Base-by-base conservation (phyloP, 2,797 vertebrate genomes). In the Pseudomugil gertrudae region DNA sequence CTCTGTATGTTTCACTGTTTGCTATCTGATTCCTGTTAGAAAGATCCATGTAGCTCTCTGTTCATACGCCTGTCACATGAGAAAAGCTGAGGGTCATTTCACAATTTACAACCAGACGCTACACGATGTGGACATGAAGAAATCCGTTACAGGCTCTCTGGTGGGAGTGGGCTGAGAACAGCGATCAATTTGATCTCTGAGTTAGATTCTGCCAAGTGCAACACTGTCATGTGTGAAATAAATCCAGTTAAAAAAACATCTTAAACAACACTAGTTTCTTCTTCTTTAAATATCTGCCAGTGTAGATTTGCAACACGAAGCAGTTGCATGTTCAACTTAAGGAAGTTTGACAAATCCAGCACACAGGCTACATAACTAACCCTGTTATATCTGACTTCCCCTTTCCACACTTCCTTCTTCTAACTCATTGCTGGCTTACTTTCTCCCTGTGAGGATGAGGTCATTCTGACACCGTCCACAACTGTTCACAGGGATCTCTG, bases 401-500 rank as follows among this genome's bases (percentile, higher is more conserved):
- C 73, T 76, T 74, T 63, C 58, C 15, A 57, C 53, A 64, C 52
- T 63, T 27, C 57, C 33, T 40, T 60, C 19, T 66, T 47, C 19
- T 45, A 53, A 26, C 55, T 62, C 59, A 19, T 54, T 30, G 32
- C 57, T 67, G 59, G 2, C 69, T 74, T 60, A 4, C 53, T 63
- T 52, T 29, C 61, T 55, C 38, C 8, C 56, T 21, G 19, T 7
- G 1, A 36, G 54, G 56, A 61, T 32, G 47, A 84, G 87, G 86
- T 86, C 55, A 14, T 59, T 53, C 58, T 83, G 82, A 86, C 80
- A 79, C 63, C 52, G 58, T 38, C 74, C 63, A 66, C 68, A 74
- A 61, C 69, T 70, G 11, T 64, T 76, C 71, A 57, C 33, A 54
- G 74, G 54, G 83, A 54, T 65, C 60, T 73, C 74, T 58, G 40